phyloP scores from a whole-genome alignment of 2,113 vertebrate species.

The Empidonax traillii region DNA sequence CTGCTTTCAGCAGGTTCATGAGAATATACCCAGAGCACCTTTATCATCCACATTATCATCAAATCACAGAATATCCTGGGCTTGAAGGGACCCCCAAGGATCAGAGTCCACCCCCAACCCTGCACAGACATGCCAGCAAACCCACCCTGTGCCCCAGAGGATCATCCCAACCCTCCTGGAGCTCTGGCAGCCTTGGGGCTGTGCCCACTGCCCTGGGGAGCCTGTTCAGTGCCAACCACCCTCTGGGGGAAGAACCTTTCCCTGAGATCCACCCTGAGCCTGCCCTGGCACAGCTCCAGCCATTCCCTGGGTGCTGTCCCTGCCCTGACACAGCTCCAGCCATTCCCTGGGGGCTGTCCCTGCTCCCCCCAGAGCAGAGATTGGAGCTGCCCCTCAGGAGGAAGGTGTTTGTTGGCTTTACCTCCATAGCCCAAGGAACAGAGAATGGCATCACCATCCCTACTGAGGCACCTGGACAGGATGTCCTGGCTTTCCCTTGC shows the following conservation, averaged over 20 bases:
- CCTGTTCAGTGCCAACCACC: not conserved
- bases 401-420: not conserved
- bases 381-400: not conserved
- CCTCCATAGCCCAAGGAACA: accelerated
- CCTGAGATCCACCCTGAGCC: not conserved
- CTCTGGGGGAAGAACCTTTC: not conserved
- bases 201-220: not conserved
- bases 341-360: not conserved
- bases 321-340: not conserved
- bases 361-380: not conserved
- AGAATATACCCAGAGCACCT: too few relatives aligned
- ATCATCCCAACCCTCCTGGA: not conserved
- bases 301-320: not conserved
- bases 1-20: not conserved
- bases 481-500: not conserved
- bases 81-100: not conserved
- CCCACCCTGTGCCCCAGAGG: not conserved
- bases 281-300: not conserved
- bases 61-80: not conserved
- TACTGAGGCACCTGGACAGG: not conserved
- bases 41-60: not conserved
- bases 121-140: not conserved
- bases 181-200: not conserved
- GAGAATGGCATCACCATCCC: accelerated
- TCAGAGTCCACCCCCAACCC: not conserved